Conservation (phyloP, 2,113 vertebrate genomes). For the Etheostoma spectabile region DNA sequence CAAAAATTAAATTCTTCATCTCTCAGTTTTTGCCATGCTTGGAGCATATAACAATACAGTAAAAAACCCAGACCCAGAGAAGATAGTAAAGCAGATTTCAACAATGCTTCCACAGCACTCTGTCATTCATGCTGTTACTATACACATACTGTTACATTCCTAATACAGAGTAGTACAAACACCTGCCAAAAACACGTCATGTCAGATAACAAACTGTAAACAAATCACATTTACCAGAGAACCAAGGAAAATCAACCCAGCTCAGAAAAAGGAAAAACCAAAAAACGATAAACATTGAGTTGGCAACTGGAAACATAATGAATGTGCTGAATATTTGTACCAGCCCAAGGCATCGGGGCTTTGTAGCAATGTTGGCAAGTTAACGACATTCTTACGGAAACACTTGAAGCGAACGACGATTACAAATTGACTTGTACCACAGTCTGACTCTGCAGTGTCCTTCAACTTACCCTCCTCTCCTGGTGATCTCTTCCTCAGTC, state of each 20-base stretch:
- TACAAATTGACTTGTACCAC: conserved; percentile 74
- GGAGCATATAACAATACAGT: conserved; percentile 89
- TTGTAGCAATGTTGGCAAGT: conserved; percentile 87
- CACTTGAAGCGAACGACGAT: conserved; percentile 79
- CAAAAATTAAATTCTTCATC: conserved; percentile 88
- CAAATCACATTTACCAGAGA: conserved; percentile 78
- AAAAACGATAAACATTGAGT: conserved; percentile 71
- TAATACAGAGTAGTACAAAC: conserved; percentile 86
- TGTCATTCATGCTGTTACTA: conserved; percentile 86
- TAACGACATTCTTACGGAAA: conserved; percentile 84
- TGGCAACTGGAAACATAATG: conserved; percentile 76
- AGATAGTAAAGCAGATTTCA: conserved; percentile 83
- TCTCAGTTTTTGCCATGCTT: conserved; percentile 87
- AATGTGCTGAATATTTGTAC: conserved; percentile 80
- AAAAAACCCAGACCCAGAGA: conserved; percentile 86
- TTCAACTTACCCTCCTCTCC: conserved; percentile 63
- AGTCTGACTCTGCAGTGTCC: conserved; percentile 77
- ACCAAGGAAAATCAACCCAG: conserved; percentile 65
- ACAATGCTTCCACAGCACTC: conserved; percentile 84
- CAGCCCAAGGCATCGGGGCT: conserved; percentile 91
- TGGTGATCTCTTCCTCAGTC: conserved; percentile 75
- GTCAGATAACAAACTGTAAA: conserved; percentile 74
- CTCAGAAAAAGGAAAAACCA: conserved; percentile 50
- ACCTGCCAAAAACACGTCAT: conserved; percentile 80
- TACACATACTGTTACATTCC: conserved; percentile 85